Percentiles rank a stretch among this genome's conserved stretches.
These are phyloP conservation scores for Heliconius himera DNA, from an alignment of 1,140 invertebrate genomes.

Conservation along the genomic window DNA sequence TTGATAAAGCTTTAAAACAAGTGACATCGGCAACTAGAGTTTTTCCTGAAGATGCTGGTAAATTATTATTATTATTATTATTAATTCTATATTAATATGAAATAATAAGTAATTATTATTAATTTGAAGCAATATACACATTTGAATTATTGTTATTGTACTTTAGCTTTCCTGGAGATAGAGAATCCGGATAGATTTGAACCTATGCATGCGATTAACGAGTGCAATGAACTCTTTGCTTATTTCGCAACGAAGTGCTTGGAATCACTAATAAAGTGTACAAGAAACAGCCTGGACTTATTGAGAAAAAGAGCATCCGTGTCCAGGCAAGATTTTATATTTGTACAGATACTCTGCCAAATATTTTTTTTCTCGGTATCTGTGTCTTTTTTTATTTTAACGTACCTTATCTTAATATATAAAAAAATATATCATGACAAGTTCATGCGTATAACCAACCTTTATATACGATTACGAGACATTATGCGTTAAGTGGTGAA, in stretches of 20 bases:
- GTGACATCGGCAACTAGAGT: constrained; percentile 82
- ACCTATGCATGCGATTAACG: constrained; percentile 83
- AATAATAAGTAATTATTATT: neutral
- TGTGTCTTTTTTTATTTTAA: too few relatives aligned
- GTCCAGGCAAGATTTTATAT: constrained; percentile 69
- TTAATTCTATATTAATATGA: neutral
- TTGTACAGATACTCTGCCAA: too few relatives aligned
- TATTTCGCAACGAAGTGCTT: constrained; percentile 88
- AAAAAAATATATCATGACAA: too few relatives aligned
- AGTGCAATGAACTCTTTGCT: constrained; percentile 88
- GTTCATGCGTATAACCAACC: too few relatives aligned
- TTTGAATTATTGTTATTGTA: neutral
- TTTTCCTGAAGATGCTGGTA: constrained; percentile 82
- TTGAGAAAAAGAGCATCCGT: constrained; percentile 84
- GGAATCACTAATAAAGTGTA: constrained; percentile 86
- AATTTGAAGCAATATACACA: neutral
- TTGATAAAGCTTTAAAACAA: constrained; percentile 82
- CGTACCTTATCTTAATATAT: too few relatives aligned
- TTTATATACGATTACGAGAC: too few relatives aligned
- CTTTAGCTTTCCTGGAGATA: constrained; percentile 82
- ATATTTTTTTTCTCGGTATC: too few relatives aligned
- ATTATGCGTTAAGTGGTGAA: too few relatives aligned
- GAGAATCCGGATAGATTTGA: constrained; percentile 83
- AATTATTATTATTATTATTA: constrained; percentile 26
- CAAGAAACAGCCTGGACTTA: constrained; percentile 85